Percentiles rank a stretch among this genome's conserved stretches.
These are phyloP conservation scores for Artemia sinica DNA, from an alignment of 2,888 invertebrate species.

Conservation along the genomic window DNA sequence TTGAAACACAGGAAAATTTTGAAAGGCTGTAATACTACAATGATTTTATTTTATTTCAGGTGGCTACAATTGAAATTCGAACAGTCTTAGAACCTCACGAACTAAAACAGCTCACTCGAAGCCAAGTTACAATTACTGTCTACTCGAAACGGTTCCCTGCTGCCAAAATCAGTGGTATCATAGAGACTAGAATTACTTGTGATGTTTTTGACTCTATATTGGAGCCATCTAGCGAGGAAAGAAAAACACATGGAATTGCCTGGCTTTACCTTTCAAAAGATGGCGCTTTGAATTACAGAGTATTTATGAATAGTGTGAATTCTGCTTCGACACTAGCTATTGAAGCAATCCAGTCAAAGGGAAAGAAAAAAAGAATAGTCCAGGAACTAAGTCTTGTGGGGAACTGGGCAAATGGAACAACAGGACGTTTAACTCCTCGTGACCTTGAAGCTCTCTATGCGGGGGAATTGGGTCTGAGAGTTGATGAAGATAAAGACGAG, in stretches of 20 bases:
- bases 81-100: constrained; percentile 59
- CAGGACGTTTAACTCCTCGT: constrained; percentile 57
- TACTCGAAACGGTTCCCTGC: constrained; percentile 49
- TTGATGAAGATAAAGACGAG: constrained; percentile 40
- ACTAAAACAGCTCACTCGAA: constrained; percentile 53
- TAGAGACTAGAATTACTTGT: constrained; percentile 55
- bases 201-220: constrained; percentile 48
- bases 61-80: constrained; percentile 58
- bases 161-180: constrained; percentile 45
- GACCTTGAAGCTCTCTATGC: constrained; percentile 64
- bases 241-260: constrained; percentile 40
- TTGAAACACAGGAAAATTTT: too few species aligned
- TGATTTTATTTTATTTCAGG: constrained; percentile 31
- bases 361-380: constrained; percentile 18
- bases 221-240: constrained; percentile 20
- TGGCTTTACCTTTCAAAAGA: constrained; percentile 60
- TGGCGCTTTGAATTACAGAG: constrained; percentile 57
- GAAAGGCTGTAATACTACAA: constrained; percentile 18
- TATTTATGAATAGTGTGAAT: constrained; percentile 37
- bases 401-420: constrained; percentile 50
- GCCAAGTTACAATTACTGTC: constrained; percentile 51
- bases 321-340: constrained; percentile 29
- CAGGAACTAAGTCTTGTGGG: constrained; percentile 28
- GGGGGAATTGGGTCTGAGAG: constrained; percentile 59
- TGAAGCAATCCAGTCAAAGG: constrained; percentile 40